A percentile compares a stretch with the other conserved stretches of the same genome.
Conservation (phyloP, 2,888 invertebrate species). For the Standfussiana lucernea region DNA sequence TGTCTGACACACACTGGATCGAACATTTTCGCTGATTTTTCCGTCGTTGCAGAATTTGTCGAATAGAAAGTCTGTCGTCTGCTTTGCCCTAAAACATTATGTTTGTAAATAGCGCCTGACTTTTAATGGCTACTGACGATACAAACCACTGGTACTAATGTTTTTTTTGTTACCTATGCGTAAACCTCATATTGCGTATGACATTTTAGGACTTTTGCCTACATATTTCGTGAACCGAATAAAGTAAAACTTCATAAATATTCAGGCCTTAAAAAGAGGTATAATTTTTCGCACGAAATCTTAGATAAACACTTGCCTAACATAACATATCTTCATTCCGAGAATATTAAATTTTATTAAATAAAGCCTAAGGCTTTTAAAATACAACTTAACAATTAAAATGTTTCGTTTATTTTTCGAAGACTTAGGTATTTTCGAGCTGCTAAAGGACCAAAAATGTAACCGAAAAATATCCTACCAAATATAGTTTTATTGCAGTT, state of each 20-base stretch:
- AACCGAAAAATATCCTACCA: background rate
- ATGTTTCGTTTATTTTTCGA: background rate
- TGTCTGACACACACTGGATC: background rate
- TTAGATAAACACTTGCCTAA: slow-evolving; percentile 16
- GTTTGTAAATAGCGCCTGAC: slow-evolving; percentile 35
- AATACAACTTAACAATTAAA: background rate
- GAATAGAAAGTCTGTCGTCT: slow-evolving; percentile 8
- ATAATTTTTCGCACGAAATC: background rate
- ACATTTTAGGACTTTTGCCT: background rate
- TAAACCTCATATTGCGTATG: slow-evolving; percentile 6
- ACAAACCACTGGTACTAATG: slow-evolving; percentile 3
- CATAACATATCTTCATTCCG: background rate
- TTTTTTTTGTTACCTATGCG: slow-evolving; percentile 9
- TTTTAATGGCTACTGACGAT: slow-evolving; percentile 22
- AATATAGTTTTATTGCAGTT: background rate
- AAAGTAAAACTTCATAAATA: slow-evolving; percentile 13
- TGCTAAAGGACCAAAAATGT: background rate
- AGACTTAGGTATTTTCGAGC: background rate
- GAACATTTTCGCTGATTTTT: background rate
- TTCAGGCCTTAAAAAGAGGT: slow-evolving; percentile 13
- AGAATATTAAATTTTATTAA: background rate
- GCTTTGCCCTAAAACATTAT: slow-evolving; percentile 24
- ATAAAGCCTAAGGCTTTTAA: background rate
- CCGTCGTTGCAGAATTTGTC: background rate
- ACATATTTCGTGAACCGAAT: background rate